Base-by-base conservation (phyloP, 2,797 vertebrate species). In the Scomberomorus guttatus region DNA sequence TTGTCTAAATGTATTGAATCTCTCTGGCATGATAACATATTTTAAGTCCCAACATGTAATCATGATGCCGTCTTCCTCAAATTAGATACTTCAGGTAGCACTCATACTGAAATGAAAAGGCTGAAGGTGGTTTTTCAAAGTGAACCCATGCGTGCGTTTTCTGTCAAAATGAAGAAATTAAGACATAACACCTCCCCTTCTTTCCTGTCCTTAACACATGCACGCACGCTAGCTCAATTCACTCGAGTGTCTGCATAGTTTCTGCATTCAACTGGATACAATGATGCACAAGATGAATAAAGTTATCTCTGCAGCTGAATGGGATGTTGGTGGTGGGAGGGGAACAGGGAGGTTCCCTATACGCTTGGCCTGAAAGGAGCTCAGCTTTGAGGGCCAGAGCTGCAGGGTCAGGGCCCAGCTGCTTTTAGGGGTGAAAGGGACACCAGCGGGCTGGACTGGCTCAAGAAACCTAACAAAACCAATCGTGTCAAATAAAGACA, bases 261-360 rank as follows among this genome's bases (percentile, higher is more conserved):
- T 95, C 94, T 93, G 96, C 96, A 98, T 99, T 98, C 97, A 99
- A 96, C 95, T 96, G 96, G 96, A 97, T 97, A 99, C 98, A 99
- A 99, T 98, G 97, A 99, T 97, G 96, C 96, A 95, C 96, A 96
- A 96, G 95, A 97, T 98, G 98, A 99, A 99, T 98, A 98, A 98
- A 98, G 98, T 99, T 99, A 99, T 99, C 98, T 98, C 95, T 95
- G 86, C 88, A 72, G 87, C 92, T 99, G 96, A 99, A 99, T 97
- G 94, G 96, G 97, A 99, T 94, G 95, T 96, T 97, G 97, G 96
- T 94, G 96, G 96, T 97, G 96, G 97, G 97, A 97, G 98, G 98
- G 96, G 97, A 95, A 92, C 94, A 95, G 96, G 96, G 96, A 95
- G 96, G 95, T 94, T 96, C 96, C 96, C 95, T 90, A 29, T 93